Conservation (phyloP, 2,797 vertebrate species). For the Xyrichtys novacula region DNA sequence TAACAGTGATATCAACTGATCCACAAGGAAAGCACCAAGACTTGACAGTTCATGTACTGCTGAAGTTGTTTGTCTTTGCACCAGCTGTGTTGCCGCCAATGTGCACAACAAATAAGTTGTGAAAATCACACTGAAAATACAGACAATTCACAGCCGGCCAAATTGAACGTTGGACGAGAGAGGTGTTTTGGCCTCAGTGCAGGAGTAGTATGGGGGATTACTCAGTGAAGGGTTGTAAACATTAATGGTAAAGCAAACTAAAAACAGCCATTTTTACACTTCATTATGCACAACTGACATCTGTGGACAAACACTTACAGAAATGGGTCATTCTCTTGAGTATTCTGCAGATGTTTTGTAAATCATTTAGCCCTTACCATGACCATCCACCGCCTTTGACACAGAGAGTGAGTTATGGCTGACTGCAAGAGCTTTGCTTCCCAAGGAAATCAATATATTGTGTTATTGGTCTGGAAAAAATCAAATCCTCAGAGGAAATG, state of each 20-base stretch:
- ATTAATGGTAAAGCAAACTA: not conserved
- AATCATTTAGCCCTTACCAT: constrained; percentile 36
- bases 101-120: constrained; percentile 12
- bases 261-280: not conserved
- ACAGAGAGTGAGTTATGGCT: not conserved
- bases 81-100: not conserved
- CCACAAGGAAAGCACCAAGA: constrained; percentile 26
- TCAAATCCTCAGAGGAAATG: constrained; percentile 10
- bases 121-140: constrained; percentile 14
- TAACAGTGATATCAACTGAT: constrained; percentile 31
- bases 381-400: constrained; percentile 29
- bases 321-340: constrained; percentile 9
- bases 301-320: not conserved
- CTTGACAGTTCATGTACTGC: constrained; percentile 12
- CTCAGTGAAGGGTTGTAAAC: constrained; percentile 13
- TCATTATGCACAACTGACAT: constrained; percentile 15
- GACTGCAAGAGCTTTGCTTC: constrained; percentile 25
- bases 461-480: constrained; percentile 13
- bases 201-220: constrained; percentile 4
- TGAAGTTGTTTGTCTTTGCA: constrained; percentile 19
- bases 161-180: not conserved
- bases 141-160: not conserved
- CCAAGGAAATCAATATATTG: constrained; percentile 18
- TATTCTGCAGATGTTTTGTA: constrained; percentile 23
- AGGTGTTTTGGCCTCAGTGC: not conserved